Percentiles rank a stretch among this genome's conserved stretches.
These are phyloP conservation scores for Keiferia lycopersicella DNA, from an alignment of 2,888 invertebrate genomes.

Conservation along the genomic window DNA sequence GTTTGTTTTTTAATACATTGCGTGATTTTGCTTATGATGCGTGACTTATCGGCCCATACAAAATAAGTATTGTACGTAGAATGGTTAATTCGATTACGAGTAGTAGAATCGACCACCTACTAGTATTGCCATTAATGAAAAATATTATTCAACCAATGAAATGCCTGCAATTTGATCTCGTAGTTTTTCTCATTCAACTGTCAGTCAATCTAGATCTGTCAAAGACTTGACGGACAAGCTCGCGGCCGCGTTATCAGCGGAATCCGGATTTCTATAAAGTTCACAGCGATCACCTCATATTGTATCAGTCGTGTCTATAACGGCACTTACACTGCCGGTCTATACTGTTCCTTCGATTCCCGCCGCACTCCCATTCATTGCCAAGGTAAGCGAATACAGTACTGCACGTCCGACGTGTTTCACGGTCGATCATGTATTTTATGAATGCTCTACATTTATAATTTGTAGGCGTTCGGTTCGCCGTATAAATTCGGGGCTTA, in stretches of 20 bases:
- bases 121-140: constrained; percentile 1
- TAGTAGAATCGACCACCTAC: background rate
- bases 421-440: constrained; percentile 41
- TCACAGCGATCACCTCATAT: constrained; percentile 34
- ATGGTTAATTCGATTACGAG: too few relatives aligned
- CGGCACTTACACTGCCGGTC: constrained; percentile 39
- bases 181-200: background rate
- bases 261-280: constrained; percentile 39
- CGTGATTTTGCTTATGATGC: background rate
- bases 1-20: background rate
- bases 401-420: constrained; percentile 36
- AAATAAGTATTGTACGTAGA: background rate
- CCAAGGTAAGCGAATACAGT: constrained; percentile 49
- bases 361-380: constrained; percentile 39
- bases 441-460: constrained; percentile 41
- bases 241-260: constrained; percentile 42
- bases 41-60: background rate
- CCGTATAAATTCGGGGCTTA: constrained; percentile 38
- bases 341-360: constrained; percentile 32
- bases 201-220: background rate
- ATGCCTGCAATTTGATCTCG: background rate
- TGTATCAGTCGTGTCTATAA: constrained; percentile 43
- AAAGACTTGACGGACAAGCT: constrained; percentile 24
- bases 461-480: constrained; percentile 44
- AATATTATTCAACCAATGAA: constrained; percentile 13